Base-by-base conservation (phyloP, 2,888 invertebrate species). In the Mechanitis mazaeus region DNA sequence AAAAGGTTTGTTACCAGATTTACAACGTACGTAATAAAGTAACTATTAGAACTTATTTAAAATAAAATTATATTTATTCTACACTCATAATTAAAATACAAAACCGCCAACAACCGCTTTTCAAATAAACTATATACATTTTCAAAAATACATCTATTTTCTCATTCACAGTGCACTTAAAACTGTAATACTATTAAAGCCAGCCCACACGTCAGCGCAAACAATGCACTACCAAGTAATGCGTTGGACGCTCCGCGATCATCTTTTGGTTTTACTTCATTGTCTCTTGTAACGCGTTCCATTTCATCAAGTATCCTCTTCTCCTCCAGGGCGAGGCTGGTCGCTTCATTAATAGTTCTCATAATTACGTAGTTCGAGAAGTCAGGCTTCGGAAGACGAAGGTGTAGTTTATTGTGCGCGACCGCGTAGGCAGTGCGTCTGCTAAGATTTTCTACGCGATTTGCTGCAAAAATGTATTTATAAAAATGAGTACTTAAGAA, bases 261-360 rank as follows among this genome's bases (percentile, higher is more conserved):
- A 45, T 77, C 85, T 55, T 91, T 91, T 4, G 92, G 91, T 9
- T 87, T 83, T 46, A 90, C 83, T 56, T 90, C 89, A 56, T 87
- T 88, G 54, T 81, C 80, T 55, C 73, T 79, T 58, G 86, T 85
- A 1, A 90, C 78, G 31, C 85, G 77, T 6, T 87, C 83, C 71
- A 90, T 85, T 70, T 90, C 91, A 31, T 86, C 84, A 9, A 82
- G 63, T 56, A 93, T 92, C 60, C 84, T 84, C 73, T 90, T 90
- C 69, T 92, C 91, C 73, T 90, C 88, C 69, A 91, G 75, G 0
- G 93, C 86, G 7, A 93, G 77, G 0, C 86, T 81, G 1, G 94
- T 87, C 0, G 93, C 94, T 63, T 92, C 91, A 75, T 95, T 94
- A 58, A 96, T 93, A 0, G 94, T 91, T 56, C 93, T 91, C 86